Conservation (phyloP, 2,888 invertebrate genomes). For the Willowsia nigromaculata region DNA sequence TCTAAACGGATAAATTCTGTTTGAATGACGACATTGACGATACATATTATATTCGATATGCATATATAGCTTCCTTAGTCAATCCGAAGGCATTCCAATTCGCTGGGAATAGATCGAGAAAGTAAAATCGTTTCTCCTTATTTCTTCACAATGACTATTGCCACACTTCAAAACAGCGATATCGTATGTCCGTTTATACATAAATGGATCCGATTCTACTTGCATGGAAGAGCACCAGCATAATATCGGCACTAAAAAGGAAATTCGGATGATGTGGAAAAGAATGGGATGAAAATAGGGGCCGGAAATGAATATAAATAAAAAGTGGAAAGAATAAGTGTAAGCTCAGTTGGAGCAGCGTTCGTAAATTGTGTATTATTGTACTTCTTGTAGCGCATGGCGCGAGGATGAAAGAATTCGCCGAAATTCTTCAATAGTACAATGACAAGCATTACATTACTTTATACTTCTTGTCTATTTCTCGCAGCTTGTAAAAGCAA, state of each 20-base stretch:
- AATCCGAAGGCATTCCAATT: constrained; percentile 11
- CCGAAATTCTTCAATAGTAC: constrained; percentile 38
- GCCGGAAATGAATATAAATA: constrained; percentile 65
- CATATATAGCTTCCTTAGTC: not conserved
- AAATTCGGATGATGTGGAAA: constrained; percentile 51
- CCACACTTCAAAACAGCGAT: constrained; percentile 42
- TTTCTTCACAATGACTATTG: constrained; percentile 48
- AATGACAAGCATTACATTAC: constrained; percentile 27
- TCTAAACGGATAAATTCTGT: constrained; percentile 51
- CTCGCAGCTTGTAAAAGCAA: not conserved
- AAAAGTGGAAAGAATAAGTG: constrained; percentile 40
- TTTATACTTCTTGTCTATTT: constrained; percentile 14
- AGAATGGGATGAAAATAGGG: constrained; percentile 40
- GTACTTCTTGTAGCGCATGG: constrained; percentile 23
- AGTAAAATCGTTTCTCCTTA: constrained; percentile 29
- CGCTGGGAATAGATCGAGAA: constrained; percentile 37
- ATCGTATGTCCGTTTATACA: not conserved
- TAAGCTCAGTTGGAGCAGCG: not conserved
- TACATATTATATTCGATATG: not conserved
- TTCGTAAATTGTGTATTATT: constrained; percentile 52
- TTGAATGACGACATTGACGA: constrained; percentile 45
- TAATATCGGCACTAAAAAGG: constrained; percentile 12
- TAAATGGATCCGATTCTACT: no score
- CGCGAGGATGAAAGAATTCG: not conserved
- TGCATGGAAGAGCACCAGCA: not conserved